Evolutionary conservation across 2,888 invertebrate genomes (phyloP).

Genomic region (Clitarchus hookeri): DNA sequence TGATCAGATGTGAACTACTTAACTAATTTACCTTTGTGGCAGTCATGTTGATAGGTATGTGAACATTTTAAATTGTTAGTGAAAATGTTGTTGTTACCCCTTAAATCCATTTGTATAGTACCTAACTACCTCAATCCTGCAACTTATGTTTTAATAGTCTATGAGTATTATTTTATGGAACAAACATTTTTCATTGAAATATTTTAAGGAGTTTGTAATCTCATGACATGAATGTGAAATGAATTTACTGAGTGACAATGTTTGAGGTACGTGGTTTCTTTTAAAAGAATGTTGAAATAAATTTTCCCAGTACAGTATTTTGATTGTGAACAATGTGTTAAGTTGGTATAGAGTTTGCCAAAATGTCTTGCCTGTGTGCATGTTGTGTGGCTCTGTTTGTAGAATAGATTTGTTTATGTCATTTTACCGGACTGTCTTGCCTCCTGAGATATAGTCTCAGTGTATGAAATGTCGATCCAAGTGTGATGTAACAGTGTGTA

Average conservation of each 20-base stretch:
- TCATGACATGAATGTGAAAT: neutral
- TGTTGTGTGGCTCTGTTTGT: neutral
- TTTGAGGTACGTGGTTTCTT: neutral
- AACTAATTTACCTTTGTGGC: no score
- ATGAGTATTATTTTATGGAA: neutral
- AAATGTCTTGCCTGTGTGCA: neutral
- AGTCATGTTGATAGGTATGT: no score
- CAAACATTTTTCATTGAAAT: neutral
- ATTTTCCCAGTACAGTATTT: neutral
- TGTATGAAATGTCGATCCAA: neutral
- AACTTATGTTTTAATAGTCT: neutral
- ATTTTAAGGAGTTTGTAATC: neutral
- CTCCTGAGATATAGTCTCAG: neutral
- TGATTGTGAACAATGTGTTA: neutral
- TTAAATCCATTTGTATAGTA: neutral
- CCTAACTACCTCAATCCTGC: neutral
- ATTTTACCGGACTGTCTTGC: neutral
- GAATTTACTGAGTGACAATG: no score
- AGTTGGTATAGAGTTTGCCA: neutral
- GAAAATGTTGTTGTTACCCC: no score
- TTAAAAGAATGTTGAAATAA: neutral
- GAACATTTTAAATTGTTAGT: no score
- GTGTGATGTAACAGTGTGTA: neutral
- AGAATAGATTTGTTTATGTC: neutral
- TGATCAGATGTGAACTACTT: no score